phyloP scores from a whole-genome alignment of 2,113 vertebrate genomes.

The Pollimyrus isidori region DNA sequence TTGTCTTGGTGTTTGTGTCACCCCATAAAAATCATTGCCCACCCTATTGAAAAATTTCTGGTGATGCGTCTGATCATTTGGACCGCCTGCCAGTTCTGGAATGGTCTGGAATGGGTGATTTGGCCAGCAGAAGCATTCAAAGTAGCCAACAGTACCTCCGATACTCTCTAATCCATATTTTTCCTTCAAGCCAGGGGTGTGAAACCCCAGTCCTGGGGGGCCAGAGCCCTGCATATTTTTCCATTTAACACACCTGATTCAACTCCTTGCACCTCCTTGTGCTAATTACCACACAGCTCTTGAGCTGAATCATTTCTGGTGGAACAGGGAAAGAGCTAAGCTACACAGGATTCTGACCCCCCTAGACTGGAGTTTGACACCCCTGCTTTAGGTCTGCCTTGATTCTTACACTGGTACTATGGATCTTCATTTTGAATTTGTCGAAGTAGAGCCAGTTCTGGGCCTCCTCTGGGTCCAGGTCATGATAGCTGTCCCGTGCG shows the following conservation, averaged over 20 bases:
- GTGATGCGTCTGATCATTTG: background rate
- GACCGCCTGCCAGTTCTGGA: background rate
- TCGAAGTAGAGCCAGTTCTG: conserved; percentile 92
- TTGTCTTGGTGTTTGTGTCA: background rate
- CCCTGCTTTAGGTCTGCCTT: background rate
- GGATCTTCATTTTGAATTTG: conserved; percentile 98
- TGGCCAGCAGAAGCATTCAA: background rate
- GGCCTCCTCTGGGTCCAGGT: conserved; percentile 88
- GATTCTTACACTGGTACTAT: conserved; percentile 75
- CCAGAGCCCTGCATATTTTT: no score
- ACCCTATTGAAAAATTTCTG: background rate
- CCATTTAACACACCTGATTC: background rate
- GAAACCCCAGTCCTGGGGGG: no score
- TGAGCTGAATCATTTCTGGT: no score
- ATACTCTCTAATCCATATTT: background rate
- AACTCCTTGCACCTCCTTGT: background rate
- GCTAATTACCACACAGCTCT: no score
- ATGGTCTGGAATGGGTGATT: background rate
- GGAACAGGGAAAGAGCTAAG: no score
- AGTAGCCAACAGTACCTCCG: background rate
- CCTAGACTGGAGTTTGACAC: no score
- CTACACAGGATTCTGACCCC: no score
- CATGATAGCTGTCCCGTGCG: conserved; percentile 85
- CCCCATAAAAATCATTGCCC: background rate
- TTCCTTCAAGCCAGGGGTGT: background rate